Percentiles rank a stretch among this genome's conserved stretches.
These are phyloP conservation scores for Tortrix viridana DNA, from an alignment of 2,888 invertebrate species.

Conservation along the genomic window DNA sequence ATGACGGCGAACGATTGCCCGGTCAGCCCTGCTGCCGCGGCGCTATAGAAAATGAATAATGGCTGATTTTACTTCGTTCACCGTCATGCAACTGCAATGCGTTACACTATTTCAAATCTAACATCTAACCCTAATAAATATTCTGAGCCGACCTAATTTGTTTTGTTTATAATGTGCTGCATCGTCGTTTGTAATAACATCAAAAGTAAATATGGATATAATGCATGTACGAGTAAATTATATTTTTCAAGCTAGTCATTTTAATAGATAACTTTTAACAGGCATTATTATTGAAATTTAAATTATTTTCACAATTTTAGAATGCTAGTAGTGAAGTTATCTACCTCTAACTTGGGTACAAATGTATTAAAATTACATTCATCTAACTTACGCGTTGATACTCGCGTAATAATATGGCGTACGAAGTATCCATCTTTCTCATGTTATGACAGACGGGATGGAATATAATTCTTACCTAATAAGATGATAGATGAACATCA, in stretches of 20 bases:
- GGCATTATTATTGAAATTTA: background rate
- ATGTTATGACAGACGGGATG: constrained; percentile 10
- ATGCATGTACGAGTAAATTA: too few relatives aligned
- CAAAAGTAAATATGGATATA: background rate
- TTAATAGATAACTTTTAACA: too few relatives aligned
- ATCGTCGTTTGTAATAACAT: background rate
- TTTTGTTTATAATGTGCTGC: too few relatives aligned
- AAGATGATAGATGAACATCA: constrained; percentile 13
- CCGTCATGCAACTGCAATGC: too few relatives aligned
- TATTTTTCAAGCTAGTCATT: background rate
- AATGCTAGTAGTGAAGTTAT: background rate
- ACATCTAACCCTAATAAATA: too few relatives aligned
- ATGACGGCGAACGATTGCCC: too few relatives aligned
- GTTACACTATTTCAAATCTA: too few relatives aligned
- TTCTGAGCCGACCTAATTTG: too few relatives aligned
- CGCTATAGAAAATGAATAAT: too few relatives aligned
- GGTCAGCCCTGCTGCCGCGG: too few relatives aligned
- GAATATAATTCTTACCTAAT: constrained; percentile 2
- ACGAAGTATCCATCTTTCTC: constrained; percentile 13
- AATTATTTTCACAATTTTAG: background rate
- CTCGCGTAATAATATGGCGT: constrained; percentile 5
- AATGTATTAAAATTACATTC: constrained; percentile 12
- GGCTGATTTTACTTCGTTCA: too few relatives aligned
- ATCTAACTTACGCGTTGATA: constrained; percentile 15
- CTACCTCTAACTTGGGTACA: constrained; percentile 2